Conservation (phyloP, 2,113 vertebrate genomes). For the Oenanthe melanoleuca region DNA sequence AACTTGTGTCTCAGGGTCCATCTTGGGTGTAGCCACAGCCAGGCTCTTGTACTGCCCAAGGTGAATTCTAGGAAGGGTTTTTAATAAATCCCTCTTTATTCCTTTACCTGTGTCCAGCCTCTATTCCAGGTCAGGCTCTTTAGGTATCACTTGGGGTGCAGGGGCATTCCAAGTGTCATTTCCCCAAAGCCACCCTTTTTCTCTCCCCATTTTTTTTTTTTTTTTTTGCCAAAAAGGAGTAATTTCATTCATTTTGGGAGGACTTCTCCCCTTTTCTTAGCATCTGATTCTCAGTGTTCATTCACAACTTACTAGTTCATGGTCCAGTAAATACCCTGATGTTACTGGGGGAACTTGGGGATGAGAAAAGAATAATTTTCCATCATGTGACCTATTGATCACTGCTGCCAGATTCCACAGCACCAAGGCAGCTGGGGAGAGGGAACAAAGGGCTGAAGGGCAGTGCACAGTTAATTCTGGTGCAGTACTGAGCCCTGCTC, state of each 20-base stretch:
- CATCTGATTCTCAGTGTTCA: fast-evolving
- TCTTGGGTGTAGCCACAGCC: no score
- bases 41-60: no score
- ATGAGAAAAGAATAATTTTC: not conserved
- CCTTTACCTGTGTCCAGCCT: no score
- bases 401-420: not conserved
- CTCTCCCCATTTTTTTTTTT: not conserved
- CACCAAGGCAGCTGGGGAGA: not conserved
- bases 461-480: not conserved
- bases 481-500: not conserved
- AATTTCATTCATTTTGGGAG: not conserved
- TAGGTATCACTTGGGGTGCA: not conserved
- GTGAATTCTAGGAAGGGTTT: no score
- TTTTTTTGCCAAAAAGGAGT: not conserved
- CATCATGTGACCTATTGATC: not conserved
- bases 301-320: not conserved
- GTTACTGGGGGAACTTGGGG: not conserved
- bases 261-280: not conserved
- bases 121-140: no score
- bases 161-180: not conserved
- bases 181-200: not conserved
- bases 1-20: no score
- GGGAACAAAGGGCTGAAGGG: not conserved
- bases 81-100: no score
- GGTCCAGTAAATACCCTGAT: not conserved